Conservation (phyloP, 2,113 vertebrate species). For the Poecilia latipinna region DNA sequence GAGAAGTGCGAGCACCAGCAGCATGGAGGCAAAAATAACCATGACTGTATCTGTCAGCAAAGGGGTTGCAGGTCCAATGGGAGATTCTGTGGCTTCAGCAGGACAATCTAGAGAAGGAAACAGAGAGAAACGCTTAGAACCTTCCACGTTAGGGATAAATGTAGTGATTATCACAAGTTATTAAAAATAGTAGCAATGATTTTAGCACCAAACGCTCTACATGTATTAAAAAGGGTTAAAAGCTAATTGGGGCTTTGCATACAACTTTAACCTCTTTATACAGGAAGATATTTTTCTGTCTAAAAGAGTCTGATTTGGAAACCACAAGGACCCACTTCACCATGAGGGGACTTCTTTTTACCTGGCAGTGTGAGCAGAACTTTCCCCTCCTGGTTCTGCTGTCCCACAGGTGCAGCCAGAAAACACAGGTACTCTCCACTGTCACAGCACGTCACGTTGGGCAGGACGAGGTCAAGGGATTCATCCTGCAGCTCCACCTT, state of each 20-base stretch:
- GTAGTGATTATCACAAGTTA: not conserved
- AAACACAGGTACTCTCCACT: conserved; percentile 67
- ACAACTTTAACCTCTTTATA: too few relatives aligned
- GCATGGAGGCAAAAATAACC: conserved; percentile 31
- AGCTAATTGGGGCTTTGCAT: too few relatives aligned
- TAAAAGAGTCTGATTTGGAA: not conserved
- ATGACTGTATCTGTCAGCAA: conserved; percentile 7
- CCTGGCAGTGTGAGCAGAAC: conserved; percentile 62
- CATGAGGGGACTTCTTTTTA: conserved; percentile 6
- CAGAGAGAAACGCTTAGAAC: not conserved
- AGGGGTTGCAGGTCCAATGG: fast-evolving
- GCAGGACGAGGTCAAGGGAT: conserved; percentile 49
- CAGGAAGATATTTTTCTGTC: not conserved
- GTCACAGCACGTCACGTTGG: conserved; percentile 56
- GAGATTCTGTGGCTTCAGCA: not conserved
- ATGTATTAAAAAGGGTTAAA: too few relatives aligned
- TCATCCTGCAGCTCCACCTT: conserved; percentile 31
- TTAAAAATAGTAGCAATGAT: too few relatives aligned
- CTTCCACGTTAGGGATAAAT: not conserved
- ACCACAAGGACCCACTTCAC: not conserved
- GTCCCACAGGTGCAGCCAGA: conserved; percentile 71
- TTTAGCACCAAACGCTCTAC: too few relatives aligned
- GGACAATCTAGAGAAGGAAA: conserved; percentile 47
- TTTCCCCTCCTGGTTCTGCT: conserved; percentile 61
- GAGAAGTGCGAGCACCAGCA: conserved; percentile 54